phyloP scores from a whole-genome alignment of 2,113 vertebrate genomes.

The Erythrocercus mccallii region DNA sequence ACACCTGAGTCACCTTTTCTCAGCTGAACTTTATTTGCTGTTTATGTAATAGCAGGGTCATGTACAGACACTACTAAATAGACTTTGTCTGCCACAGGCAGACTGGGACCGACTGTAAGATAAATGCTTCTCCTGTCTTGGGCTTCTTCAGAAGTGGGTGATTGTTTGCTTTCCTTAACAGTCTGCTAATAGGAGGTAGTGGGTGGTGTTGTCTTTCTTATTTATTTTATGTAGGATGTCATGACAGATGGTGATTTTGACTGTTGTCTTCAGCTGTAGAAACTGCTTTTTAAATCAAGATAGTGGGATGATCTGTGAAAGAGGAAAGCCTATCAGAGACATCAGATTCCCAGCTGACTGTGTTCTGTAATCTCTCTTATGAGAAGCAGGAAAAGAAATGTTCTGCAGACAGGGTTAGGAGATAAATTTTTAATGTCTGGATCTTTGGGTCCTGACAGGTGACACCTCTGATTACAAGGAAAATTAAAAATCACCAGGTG shows the following conservation, averaged over 20 bases:
- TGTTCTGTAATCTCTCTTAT: neutral
- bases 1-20: neutral
- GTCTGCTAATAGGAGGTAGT: neutral
- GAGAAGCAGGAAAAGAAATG: neutral
- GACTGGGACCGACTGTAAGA: neutral
- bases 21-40: neutral
- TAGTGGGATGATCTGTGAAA: neutral
- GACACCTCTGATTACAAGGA: neutral
- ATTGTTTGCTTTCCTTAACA: conserved; percentile 20
- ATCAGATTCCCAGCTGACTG: neutral
- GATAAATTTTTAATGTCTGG: neutral
- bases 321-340: neutral
- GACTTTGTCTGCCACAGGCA: neutral
- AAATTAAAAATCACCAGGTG: neutral
- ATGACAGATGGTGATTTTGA: conserved; percentile 3
- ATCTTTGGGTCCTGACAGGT: neutral
- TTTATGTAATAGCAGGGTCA: neutral
- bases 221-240: neutral
- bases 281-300: neutral
- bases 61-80: neutral
- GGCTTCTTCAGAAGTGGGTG: neutral
- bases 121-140: neutral
- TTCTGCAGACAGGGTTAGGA: neutral
- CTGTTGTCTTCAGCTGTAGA: neutral
- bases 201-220: conserved; percentile 10